Evolutionary conservation across 1,140 invertebrate genomes (phyloP), one percentile per base, ranked within the genome.

Genomic region (Agrypnia vestita): DNA sequence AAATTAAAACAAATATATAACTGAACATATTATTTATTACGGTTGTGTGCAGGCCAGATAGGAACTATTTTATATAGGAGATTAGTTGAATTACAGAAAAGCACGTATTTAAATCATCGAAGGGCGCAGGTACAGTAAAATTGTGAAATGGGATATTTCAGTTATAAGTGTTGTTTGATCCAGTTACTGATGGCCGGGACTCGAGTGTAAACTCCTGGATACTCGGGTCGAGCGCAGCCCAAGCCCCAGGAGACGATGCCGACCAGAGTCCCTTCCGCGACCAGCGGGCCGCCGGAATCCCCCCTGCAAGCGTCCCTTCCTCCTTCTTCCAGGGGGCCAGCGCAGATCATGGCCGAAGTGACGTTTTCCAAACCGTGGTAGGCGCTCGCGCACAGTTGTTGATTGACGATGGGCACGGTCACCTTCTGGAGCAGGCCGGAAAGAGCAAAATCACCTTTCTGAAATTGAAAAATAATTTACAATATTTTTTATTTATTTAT

Each of bases 331-430:
- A 73, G 13, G 15, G 10, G 9, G 11, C 94, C 94, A 15, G 94
- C 94, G 82, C 94, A 95, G 3, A 94, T 85, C 92, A 94, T 94
- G 15, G 91, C 91, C 4, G 91, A 85, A 0, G 91, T 92, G 12
- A 95, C 86, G 4, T 79, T 79, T 0, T 43, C 17, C 4, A 15
- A 0, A 10, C 8, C 10, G 3, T 9, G 1, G 47, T 89, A 86
- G 61, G 86, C 79, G 0, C 78, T 53, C 19, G 84, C 84, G 76
- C 90, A 91, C 1, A 43, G 47, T 3, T 53, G 13, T 0, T 25
- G 75, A 15, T 84, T 82, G 7, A 91, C 79, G 61, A 91, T 84
- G 0, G 90, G 87, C 3, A 92, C 67, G n/a, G 84, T 82, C 0
- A 89, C 84, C 71, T 83, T 88, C 77, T 25, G 59, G 12, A 62